Evolutionary conservation across 2,888 invertebrate genomes (phyloP), one percentile per base, ranked within the genome.

Genomic region (Peribatodes rhomboidaria): DNA sequence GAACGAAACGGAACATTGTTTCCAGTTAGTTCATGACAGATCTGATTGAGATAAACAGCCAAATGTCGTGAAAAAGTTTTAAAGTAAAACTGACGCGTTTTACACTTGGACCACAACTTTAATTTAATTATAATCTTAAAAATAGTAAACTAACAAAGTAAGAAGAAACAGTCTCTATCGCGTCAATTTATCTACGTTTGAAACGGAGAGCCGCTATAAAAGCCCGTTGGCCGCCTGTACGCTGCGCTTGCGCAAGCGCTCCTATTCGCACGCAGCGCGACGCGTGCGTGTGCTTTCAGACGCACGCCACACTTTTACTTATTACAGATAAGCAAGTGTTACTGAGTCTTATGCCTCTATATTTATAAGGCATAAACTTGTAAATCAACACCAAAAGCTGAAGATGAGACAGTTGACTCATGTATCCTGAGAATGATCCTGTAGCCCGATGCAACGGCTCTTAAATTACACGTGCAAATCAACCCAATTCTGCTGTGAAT

Each of bases 191-290:
- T 65, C 55, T 55, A 13, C 18, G 18, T 47, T 49, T 41, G 53
- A 58, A 22, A 58, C 41, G 79, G 68, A 77, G 76, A 78, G 73
- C 73, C 59, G 80, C 72, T 83, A 83, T 87, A 85, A 83, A 87
- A 80, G 79, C 73, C 73, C 76, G 76, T 80, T 74, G 46, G 39
- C 70, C 70, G 73, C 60, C 64, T 70, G 65, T n/a, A 66, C 67
- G 73, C 64, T 78, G 75, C 80, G 81, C 79, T 91, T 91, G 87
- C 89, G 91, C 88, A 91, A 91, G 82, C 81, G 85, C 72, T 77
- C 80, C 81, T 87, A 86, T 90, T 90, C 87, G 89, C 90, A 88
- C 87, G 88, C 84, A 81, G 75, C 72, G 66, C 68, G 71, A 65
- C 67, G 68, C 71, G 76, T 74, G 78, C 76, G 75, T 73, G 73